A percentile compares a stretch with the other conserved stretches of the same genome.
These are phyloP conservation scores for Epizoanthus rinbou DNA, from an alignment of 92 coral and sea anemone genomes.

Conservation along the genomic window DNA sequence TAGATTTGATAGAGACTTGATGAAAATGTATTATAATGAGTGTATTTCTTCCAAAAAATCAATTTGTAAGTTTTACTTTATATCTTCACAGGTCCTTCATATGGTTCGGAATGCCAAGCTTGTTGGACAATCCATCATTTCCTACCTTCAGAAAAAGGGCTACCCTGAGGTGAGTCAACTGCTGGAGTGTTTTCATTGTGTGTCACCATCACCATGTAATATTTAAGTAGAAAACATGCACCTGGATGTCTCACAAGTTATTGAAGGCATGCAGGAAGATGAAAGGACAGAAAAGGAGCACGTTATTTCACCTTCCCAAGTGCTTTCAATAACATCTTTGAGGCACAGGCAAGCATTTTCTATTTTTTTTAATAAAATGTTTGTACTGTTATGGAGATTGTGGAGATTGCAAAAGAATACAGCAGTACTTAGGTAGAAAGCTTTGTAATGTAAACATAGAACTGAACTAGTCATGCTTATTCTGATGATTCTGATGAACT, in stretches of 20 bases:
- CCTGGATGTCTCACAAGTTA: too few species aligned
- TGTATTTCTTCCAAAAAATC: too few species aligned
- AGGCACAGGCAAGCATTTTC: too few species aligned
- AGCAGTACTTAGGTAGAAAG: not conserved
- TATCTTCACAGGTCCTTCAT: conserved; percentile 77
- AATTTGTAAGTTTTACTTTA: not conserved
- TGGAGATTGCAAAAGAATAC: too few species aligned
- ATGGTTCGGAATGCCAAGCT: conserved; percentile 99
- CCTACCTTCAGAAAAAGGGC: conserved; percentile 96
- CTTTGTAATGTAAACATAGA: not conserved
- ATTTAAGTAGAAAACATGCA: too few species aligned
- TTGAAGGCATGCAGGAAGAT: too few species aligned
- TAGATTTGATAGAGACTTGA: not conserved
- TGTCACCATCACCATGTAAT: not conserved
- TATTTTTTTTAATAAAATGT: too few species aligned
- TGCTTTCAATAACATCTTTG: too few species aligned
- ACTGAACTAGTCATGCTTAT: not conserved
- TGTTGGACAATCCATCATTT: conserved; percentile 97
- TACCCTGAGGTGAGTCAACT: conserved; percentile 85
- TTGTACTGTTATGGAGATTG: too few species aligned
- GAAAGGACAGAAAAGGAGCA: too few species aligned
- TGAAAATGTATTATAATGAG: not conserved
- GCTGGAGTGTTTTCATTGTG: not conserved
- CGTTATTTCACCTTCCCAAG: too few species aligned
- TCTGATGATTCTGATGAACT: not conserved